A percentile compares a stretch with the other conserved stretches of the same genome.
Evolutionary conservation across 2,113 vertebrate genomes (phyloP).

Genomic region (Neoarius graeffei): DNA sequence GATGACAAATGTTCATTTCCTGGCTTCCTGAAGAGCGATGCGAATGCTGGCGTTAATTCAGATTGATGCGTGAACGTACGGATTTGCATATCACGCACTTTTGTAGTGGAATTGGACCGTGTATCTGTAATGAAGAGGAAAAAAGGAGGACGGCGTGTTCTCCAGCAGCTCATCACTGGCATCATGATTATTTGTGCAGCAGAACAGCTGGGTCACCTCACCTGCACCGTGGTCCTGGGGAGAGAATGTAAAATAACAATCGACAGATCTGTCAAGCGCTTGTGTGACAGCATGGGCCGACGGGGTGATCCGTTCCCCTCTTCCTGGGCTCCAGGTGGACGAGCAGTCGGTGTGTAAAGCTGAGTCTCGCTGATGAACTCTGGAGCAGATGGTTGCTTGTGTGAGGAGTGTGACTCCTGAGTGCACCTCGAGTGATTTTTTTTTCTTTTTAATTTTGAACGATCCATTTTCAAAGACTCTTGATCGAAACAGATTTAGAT

Average conservation of each 20-base stretch:
- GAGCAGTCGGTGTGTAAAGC: neutral
- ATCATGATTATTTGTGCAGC: neutral
- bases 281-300: conserved; percentile 7
- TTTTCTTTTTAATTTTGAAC: neutral
- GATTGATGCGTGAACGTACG: neutral
- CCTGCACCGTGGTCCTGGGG: neutral
- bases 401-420: neutral
- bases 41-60: neutral
- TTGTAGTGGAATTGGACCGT: conserved; percentile 10
- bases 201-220: conserved; percentile 44
- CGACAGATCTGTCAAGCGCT: neutral
- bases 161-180: neutral
- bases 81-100: conserved; percentile 17
- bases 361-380: neutral
- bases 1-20: neutral
- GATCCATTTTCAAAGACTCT: neutral
- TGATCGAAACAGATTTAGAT: too few species aligned
- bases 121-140: conserved; percentile 25
- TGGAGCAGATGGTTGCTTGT: neutral
- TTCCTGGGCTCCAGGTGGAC: neutral
- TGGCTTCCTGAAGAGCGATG: neutral
- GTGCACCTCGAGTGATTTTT: neutral
- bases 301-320: neutral
- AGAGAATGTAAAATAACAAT: conserved; percentile 12
- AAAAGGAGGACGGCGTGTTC: conserved; percentile 12